These are phyloP conservation scores for Anguilla megastoma DNA, from an alignment of 2,797 vertebrate genomes.

Conservation along the genomic window DNA sequence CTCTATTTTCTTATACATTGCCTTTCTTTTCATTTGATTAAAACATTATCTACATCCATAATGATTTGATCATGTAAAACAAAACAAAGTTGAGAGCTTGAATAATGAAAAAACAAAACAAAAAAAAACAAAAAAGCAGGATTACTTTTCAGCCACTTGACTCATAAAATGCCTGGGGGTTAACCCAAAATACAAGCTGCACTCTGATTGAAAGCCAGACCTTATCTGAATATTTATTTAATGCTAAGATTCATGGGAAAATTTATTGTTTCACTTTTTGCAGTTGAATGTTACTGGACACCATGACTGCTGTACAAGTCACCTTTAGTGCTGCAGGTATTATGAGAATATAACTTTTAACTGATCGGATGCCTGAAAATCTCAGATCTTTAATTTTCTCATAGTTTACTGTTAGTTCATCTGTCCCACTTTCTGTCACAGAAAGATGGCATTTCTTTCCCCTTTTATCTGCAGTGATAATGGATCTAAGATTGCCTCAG, in stretches of 20 bases:
- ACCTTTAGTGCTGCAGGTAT: not conserved
- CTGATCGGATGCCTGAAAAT: not conserved
- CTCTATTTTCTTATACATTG: not conserved
- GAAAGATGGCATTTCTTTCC: not conserved
- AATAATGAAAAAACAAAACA: not conserved
- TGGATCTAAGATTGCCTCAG: not conserved
- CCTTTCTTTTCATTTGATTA: not conserved
- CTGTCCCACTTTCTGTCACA: not conserved
- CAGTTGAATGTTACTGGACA: not conserved
- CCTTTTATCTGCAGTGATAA: not conserved
- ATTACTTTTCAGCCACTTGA: not conserved
- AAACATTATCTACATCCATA: not conserved
- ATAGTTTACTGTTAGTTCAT: not conserved
- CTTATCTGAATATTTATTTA: not conserved
- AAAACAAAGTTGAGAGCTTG: not conserved
- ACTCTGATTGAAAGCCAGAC: not conserved
- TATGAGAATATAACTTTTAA: not conserved
- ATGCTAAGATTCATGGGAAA: not conserved
- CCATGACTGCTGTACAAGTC: not conserved
- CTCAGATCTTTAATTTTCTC: not conserved
- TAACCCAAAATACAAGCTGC: not conserved
- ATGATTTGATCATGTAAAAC: not conserved
- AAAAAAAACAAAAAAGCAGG: too few relatives aligned
- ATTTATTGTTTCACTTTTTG: not conserved
- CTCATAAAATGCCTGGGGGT: not conserved